Evolutionary conservation across 2,888 invertebrate species (phyloP).

Genomic region (Exocentrus adspersus): DNA sequence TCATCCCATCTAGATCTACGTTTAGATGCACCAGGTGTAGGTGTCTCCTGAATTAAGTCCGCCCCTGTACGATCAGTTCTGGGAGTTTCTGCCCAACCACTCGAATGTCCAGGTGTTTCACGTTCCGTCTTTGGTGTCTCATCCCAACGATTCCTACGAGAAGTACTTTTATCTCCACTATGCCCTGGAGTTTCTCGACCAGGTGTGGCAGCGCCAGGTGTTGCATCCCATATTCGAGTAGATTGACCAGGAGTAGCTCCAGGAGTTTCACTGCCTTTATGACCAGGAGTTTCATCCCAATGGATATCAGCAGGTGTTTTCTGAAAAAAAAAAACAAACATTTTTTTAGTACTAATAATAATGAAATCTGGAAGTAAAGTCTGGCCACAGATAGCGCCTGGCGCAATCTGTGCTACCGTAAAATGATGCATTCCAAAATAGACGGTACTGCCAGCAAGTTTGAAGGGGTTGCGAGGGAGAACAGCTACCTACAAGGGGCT

Average conservation of each 20-base stretch:
- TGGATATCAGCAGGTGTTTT: slow-evolving; percentile 81
- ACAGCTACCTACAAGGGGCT: no score
- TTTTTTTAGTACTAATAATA: not conserved
- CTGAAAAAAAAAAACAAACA: slow-evolving; percentile 57
- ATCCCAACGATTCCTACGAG: slow-evolving; percentile 97
- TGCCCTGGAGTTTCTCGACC: slow-evolving; percentile 87
- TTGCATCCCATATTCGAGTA: slow-evolving; percentile 96
- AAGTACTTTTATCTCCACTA: slow-evolving; percentile 69
- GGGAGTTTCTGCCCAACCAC: slow-evolving; percentile 99
- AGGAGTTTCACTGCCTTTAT: slow-evolving; percentile 81
- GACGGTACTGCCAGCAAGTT: no score
- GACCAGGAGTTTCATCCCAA: slow-evolving; percentile 97
- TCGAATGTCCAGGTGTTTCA: slow-evolving; percentile 93
- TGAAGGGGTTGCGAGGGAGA: no score
- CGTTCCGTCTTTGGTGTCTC: slow-evolving; percentile 98
- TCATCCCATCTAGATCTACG: slow-evolving; percentile 97
- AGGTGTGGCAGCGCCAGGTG: slow-evolving; percentile 91
- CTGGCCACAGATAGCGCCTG: no score
- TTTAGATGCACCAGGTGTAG: slow-evolving; percentile 94
- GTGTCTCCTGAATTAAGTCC: slow-evolving; percentile 79
- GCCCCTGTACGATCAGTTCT: slow-evolving; percentile 85
- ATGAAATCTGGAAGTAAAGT: not conserved
- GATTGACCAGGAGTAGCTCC: slow-evolving; percentile 92
- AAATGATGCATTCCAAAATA: no score
- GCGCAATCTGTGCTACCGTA: no score